Evolutionary conservation across 2,888 invertebrate species (phyloP).

Genomic region (Eupithecia pulchellata): DNA sequence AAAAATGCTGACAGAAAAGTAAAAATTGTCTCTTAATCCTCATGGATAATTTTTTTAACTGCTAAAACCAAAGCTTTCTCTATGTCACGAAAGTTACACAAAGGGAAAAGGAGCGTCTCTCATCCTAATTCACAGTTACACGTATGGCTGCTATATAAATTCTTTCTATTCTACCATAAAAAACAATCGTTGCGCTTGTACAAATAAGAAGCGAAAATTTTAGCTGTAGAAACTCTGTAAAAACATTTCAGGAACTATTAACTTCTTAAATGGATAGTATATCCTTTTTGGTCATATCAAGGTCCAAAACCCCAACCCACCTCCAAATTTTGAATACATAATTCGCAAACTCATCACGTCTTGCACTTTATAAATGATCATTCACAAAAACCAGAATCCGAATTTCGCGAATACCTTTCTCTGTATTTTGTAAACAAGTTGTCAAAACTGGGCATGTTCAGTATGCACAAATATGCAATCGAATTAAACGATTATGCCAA

Average conservation of each 20-base stretch:
- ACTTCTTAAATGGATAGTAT: not conserved
- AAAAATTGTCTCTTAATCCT: not conserved
- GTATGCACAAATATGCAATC: slow-evolving; percentile 25
- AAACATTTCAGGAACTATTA: not conserved
- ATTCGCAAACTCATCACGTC: slow-evolving; percentile 1
- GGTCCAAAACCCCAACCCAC: not conserved
- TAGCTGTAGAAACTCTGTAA: not conserved
- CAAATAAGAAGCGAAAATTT: not conserved
- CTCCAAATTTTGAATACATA: not conserved
- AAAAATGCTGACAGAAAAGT: slow-evolving; percentile 3
- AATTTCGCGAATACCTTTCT: slow-evolving; percentile 21
- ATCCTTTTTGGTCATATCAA: not conserved
- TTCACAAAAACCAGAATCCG: slow-evolving; percentile 10
- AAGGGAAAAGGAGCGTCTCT: not conserved
- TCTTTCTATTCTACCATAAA: not conserved
- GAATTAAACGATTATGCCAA: slow-evolving; percentile 41
- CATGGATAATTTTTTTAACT: too few species aligned
- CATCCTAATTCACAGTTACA: too few species aligned
- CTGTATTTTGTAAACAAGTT: slow-evolving; percentile 22
- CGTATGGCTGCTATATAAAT: not conserved
- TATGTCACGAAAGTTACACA: too few species aligned
- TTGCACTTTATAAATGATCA: not conserved
- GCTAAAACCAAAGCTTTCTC: too few species aligned
- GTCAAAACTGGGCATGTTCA: slow-evolving; percentile 23
- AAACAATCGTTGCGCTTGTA: not conserved